Evolutionary conservation across 2,888 invertebrate genomes (phyloP).

Genomic region (Auanema freiburgensis): DNA sequence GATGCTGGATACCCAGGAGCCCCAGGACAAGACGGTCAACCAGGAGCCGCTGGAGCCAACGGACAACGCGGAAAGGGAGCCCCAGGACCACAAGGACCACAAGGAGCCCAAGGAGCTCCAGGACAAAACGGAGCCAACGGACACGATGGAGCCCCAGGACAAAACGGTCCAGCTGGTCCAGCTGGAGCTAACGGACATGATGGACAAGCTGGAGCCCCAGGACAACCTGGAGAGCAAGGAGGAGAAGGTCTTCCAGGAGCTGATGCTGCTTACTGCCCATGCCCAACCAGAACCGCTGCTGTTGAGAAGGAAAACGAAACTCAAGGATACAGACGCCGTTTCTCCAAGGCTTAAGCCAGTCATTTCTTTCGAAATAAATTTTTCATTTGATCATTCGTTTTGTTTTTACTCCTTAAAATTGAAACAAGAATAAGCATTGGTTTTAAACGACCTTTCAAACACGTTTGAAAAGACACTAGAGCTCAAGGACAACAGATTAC

Average conservation of each 20-base stretch:
- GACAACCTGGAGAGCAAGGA: slow-evolving; percentile 32
- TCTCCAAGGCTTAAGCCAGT: slow-evolving; percentile 28
- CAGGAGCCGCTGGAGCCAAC: slow-evolving; percentile 43
- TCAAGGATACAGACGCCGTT: slow-evolving; percentile 40
- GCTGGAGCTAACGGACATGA: slow-evolving; percentile 35
- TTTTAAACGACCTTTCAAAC: too few relatives aligned
- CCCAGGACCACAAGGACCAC: slow-evolving; percentile 44
- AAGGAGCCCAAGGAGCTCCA: slow-evolving; percentile 40
- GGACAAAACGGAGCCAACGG: slow-evolving; percentile 42
- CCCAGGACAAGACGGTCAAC: slow-evolving; percentile 36
- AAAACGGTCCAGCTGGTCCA: slow-evolving; percentile 41
- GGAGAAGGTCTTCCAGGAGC: slow-evolving; percentile 22
- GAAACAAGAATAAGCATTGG: neutral
- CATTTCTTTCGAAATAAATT: neutral
- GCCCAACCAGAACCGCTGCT: slow-evolving; percentile 48
- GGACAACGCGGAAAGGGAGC: slow-evolving; percentile 49
- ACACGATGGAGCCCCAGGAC: slow-evolving; percentile 40
- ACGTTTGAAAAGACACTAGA: too few relatives aligned
- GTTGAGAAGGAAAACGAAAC: slow-evolving; percentile 33
- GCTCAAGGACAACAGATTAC: slow-evolving; percentile 3
- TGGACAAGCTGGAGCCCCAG: slow-evolving; percentile 25
- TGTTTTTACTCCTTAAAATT: slow-evolving; percentile 6
- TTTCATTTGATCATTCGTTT: slow-evolving; percentile 7
- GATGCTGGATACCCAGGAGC: slow-evolving; percentile 42
- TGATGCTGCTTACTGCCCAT: slow-evolving; percentile 46